A percentile compares a stretch with the other conserved stretches of the same genome.
phyloP scores from a whole-genome alignment of 1,140 invertebrate genomes.

The Atta texana region DNA sequence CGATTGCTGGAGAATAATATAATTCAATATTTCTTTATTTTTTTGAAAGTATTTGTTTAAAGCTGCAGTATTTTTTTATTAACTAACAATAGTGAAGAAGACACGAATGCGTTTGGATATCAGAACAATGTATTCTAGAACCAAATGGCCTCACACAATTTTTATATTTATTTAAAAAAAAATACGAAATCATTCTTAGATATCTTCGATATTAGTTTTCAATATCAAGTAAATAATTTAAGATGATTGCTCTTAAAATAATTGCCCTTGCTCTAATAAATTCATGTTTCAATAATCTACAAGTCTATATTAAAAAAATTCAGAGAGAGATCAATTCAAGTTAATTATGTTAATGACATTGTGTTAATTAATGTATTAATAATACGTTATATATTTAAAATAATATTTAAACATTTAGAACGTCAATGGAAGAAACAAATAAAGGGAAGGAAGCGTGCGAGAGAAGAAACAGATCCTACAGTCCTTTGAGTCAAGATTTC shows the following conservation, averaged over 20 bases:
- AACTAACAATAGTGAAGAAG: too few relatives aligned
- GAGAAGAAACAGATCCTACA: constrained; percentile 71
- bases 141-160: too few relatives aligned
- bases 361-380: not conserved
- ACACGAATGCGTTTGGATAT: too few relatives aligned
- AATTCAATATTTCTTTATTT: not conserved
- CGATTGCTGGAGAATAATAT: not conserved
- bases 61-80: too few relatives aligned
- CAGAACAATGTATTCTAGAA: too few relatives aligned
- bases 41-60: not conserved
- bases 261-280: too few relatives aligned
- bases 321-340: too few relatives aligned
- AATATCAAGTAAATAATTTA: constrained; percentile 15
- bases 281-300: not conserved
- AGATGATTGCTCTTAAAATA: not conserved
- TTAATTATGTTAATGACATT: not conserved
- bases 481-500: constrained; percentile 81
- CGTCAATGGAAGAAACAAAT: constrained; percentile 33
- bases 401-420: constrained; percentile 40
- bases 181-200: not conserved
- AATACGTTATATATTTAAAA: not conserved
- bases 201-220: not conserved
- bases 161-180: not conserved
- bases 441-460: constrained; percentile 63
- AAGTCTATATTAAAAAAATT: not conserved